Evolutionary conservation across 2,113 vertebrate species (phyloP), one percentile per base, ranked within the genome.

Genomic region (Campylomormyrus tamandua): DNA sequence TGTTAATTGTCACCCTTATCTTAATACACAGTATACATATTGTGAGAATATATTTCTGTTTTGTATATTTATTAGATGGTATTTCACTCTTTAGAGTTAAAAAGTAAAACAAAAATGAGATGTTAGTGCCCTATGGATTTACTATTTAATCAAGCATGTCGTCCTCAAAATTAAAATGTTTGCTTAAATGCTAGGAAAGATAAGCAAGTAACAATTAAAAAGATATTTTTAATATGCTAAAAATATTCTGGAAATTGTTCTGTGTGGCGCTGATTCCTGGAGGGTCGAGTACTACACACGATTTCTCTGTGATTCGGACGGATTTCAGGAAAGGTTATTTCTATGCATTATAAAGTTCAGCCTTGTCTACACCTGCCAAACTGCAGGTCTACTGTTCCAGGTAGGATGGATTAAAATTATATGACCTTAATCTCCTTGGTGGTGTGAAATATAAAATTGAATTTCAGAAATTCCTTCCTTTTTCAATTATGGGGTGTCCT

Each of bases 331-430:
- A n/a, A 89, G 35, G 74, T 85, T 83, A 46, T 24, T 49, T 58
- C 50, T 85, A 53, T 85, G 77, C 50, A 89, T 89, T 52, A 62
- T 49, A 46, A 50, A 85, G 89, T 39, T 80, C 24, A 89, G 53
- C 19, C 21, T 62, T 62, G 53, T 85, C 80, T 27, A 27, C 53
- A 62, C 77, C 21, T 66, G 80, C 53, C 50, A 53, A 89, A 77
- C 49, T 45, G 27, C 66, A n/a, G 74, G 7, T 83, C 50, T 53
- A 31, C 70, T 89, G 31, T 31, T 53, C 70, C 31, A 80, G 70
- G 19, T 56, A 42, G 80, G 39, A 39, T 62, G 50, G 56, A 50
- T n/a, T 87, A 90, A 87, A 80, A 74, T 90, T 62, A 87, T 70
- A 66, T 31, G 53, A 53, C 52, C 21, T 66, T 56, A 58, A 56